These are phyloP conservation scores for Pithys albifrons DNA, from an alignment of 2,113 vertebrate species.

Conservation along the genomic window DNA sequence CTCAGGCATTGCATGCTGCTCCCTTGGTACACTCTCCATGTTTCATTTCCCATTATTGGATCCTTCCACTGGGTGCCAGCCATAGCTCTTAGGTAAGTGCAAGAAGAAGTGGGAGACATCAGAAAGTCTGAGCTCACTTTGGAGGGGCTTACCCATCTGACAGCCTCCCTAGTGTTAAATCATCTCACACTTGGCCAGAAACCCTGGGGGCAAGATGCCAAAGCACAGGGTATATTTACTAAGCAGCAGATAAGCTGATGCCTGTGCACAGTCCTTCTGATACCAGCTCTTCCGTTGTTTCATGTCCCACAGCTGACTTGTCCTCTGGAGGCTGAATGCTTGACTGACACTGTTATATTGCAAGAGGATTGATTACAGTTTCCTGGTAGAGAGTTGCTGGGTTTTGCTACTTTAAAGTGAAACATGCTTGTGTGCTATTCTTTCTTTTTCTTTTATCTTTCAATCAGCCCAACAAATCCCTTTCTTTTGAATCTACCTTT, in stretches of 20 bases:
- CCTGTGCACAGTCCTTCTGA: neutral
- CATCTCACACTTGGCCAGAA: constrained; percentile 12
- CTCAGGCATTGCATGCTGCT: fast-evolving
- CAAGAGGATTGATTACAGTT: neutral
- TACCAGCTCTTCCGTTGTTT: neutral
- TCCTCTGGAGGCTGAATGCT: neutral
- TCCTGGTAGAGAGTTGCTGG: neutral
- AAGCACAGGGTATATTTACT: neutral
- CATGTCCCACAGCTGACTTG: constrained; percentile 27
- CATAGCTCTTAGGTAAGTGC: neutral
- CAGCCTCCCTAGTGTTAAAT: neutral
- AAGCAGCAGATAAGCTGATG: constrained; percentile 36
- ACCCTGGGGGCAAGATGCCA: neutral
- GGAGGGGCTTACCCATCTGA: constrained; percentile 44
- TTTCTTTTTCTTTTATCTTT: neutral
- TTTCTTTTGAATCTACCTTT: neutral
- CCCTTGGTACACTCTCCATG: neutral
- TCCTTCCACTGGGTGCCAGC: neutral
- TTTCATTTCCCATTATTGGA: neutral
- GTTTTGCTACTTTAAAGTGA: neutral
- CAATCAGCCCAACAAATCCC: neutral
- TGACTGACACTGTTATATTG: neutral
- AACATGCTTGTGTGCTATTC: neutral
- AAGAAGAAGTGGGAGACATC: neutral
- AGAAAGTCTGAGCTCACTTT: constrained; percentile 41